Evolutionary conservation across 30 jellyfish, hydroid and myxozoan genomes (phyloP).

Genomic region (Rhopilema esculentum): DNA sequence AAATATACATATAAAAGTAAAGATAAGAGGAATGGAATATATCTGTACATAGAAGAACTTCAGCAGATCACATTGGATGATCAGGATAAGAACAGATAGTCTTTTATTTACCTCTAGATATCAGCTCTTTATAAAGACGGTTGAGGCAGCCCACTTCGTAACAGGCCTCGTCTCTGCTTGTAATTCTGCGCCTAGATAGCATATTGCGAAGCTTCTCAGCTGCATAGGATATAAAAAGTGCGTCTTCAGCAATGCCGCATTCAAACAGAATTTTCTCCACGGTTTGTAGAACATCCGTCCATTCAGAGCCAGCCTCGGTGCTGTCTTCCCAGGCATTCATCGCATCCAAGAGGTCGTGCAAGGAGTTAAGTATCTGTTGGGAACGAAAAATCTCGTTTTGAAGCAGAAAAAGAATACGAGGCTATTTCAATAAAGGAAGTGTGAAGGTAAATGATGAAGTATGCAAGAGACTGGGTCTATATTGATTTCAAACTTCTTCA

Average conservation of each 20-base stretch:
- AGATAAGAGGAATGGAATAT: too few relatives aligned
- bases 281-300: conserved; percentile 88
- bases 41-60: too few relatives aligned
- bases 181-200: conserved; percentile 72
- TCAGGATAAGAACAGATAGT: too few relatives aligned
- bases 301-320: conserved; percentile 94
- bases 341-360: conserved; percentile 79
- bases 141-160: conserved; percentile 67
- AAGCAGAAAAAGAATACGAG: too few relatives aligned
- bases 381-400: too few relatives aligned
- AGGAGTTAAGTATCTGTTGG: conserved; percentile 67
- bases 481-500: too few relatives aligned
- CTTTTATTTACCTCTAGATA: conserved; percentile 78
- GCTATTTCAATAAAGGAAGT: too few relatives aligned
- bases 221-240: conserved; percentile 75
- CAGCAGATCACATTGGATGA: too few relatives aligned
- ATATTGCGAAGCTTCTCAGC: conserved; percentile 72
- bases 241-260: conserved; percentile 59
- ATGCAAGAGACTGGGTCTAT: too few relatives aligned
- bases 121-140: conserved; percentile 52
- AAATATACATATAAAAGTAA: too few relatives aligned
- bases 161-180: conserved; percentile 69
- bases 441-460: too few relatives aligned
- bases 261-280: conserved; percentile 76
- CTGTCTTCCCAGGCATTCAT: conserved; percentile 98